These are phyloP conservation scores for Calonectris borealis DNA, from an alignment of 2,113 vertebrate genomes.

Conservation along the genomic window DNA sequence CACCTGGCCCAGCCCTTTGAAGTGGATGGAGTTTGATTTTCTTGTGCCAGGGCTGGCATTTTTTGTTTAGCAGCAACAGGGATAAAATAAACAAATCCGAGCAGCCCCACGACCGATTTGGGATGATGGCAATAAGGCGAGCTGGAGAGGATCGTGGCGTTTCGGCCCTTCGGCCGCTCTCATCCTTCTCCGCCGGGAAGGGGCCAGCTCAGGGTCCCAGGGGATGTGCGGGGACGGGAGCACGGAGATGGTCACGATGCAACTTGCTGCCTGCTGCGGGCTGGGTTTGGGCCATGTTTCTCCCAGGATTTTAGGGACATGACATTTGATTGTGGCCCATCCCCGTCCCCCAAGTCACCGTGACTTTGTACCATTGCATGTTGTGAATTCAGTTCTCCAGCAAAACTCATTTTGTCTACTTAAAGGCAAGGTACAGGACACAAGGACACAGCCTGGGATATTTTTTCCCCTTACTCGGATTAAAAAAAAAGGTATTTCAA, in stretches of 20 bases:
- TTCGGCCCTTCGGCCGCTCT: background rate
- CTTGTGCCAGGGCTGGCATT: background rate
- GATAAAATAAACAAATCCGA: background rate
- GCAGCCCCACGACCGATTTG: fast-evolving
- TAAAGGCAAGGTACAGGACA: background rate
- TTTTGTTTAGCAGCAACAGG: background rate
- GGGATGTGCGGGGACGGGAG: background rate
- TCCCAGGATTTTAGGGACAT: background rate
- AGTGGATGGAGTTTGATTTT: fast-evolving
- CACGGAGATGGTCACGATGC: fast-evolving
- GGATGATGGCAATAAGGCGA: background rate
- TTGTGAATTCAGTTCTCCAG: background rate
- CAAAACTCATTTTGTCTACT: background rate
- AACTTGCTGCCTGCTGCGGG: background rate
- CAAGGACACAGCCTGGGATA: background rate
- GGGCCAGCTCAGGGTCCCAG: background rate
- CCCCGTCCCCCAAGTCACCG: fast-evolving
- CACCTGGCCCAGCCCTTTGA: background rate
- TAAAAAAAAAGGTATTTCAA: background rate
- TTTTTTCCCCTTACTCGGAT: fast-evolving
- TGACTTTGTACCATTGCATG: background rate
- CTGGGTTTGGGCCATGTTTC: background rate
- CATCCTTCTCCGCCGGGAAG: background rate
- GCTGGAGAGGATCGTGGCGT: background rate
- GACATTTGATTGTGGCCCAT: background rate